A percentile compares a stretch with the other conserved stretches of the same genome.
Conservation (phyloP, 2,797 vertebrate species). For the Anguilla obscura region DNA sequence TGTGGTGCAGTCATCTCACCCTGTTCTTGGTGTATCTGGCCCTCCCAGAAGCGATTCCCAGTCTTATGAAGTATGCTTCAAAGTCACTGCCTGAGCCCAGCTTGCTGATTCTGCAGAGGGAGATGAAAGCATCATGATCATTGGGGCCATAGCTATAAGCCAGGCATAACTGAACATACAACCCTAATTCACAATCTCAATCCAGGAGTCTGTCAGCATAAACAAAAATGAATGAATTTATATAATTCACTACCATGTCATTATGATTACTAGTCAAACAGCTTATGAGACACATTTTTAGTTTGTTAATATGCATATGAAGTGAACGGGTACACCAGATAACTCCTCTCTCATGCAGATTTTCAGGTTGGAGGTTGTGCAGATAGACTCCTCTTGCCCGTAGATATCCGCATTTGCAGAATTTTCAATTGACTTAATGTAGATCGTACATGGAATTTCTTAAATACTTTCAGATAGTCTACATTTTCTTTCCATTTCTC, state of each 20-base stretch:
- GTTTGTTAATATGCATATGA: not conserved
- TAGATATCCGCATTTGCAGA: not conserved
- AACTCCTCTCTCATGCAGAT: not conserved
- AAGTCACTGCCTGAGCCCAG: slow-evolving; percentile 96
- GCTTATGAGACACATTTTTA: not conserved
- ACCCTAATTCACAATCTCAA: not conserved
- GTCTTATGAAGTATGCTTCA: slow-evolving; percentile 93
- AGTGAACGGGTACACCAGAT: not conserved
- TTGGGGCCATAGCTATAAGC: not conserved
- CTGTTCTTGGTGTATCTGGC: slow-evolving; percentile 91
- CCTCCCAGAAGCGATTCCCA: slow-evolving; percentile 89
- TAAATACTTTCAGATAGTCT: too few relatives aligned
- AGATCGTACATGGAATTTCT: not conserved
- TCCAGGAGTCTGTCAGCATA: not conserved
- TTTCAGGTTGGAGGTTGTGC: not conserved
- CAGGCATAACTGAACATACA: not conserved
- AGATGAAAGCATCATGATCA: not conserved
- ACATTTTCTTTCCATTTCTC: too few relatives aligned
- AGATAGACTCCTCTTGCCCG: not conserved
- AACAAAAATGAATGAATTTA: not conserved
- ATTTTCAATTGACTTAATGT: not conserved
- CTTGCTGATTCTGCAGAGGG: slow-evolving; percentile 83
- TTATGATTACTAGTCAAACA: not conserved
- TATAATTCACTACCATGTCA: not conserved
- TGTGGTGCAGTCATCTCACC: slow-evolving; percentile 66